These are phyloP conservation scores for Amphiprion clarkii DNA, from an alignment of 2,797 vertebrate species.

Conservation along the genomic window DNA sequence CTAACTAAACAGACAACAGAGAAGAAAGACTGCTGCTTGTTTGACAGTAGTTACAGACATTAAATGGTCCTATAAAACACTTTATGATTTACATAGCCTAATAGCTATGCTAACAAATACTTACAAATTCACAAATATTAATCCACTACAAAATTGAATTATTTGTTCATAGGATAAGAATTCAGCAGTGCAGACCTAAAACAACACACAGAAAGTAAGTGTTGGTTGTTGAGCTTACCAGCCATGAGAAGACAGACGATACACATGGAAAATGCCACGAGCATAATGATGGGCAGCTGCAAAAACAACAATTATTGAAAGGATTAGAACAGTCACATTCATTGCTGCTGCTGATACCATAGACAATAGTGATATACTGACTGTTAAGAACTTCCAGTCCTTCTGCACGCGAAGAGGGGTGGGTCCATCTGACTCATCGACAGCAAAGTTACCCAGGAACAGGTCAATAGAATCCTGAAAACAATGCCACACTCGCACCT, in stretches of 20 bases:
- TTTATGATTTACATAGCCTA: neutral
- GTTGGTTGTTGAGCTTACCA: constrained; percentile 84
- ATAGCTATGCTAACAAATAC: neutral
- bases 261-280: constrained; percentile 99
- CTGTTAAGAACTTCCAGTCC: constrained; percentile 97
- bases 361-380: constrained; percentile 75
- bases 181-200: too few species aligned
- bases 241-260: constrained; percentile 97
- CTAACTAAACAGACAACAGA: neutral
- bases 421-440: constrained; percentile 92
- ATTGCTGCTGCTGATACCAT: neutral
- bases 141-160: neutral
- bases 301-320: constrained; percentile 18
- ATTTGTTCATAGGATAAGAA: too few species aligned
- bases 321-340: neutral
- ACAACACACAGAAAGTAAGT: neutral
- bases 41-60: neutral
- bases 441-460: constrained; percentile 96
- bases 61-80: neutral
- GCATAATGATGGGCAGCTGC: constrained; percentile 96
- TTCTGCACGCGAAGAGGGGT: constrained; percentile 92
- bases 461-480: constrained; percentile 96
- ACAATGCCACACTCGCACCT: neutral
- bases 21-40: neutral
- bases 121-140: neutral